Conservation (phyloP, 2,113 vertebrate species). For the Bolborhynchus lineola region DNA sequence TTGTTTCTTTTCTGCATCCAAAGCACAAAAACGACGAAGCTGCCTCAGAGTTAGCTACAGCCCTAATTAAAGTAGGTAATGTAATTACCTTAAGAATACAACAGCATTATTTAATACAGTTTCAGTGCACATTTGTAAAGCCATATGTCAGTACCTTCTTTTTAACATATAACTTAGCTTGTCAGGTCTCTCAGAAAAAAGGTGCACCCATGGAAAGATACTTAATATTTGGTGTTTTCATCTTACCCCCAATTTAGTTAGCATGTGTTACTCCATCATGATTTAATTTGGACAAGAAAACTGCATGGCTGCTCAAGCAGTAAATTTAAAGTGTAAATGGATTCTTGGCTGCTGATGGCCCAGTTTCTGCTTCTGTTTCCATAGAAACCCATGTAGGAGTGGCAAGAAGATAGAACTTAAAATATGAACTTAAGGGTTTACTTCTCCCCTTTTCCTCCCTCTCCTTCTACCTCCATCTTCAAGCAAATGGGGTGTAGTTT, state of each 20-base stretch:
- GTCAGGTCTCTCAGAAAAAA: neutral
- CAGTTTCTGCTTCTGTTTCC: slow-evolving; percentile 65
- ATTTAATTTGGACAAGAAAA: slow-evolving; percentile 59
- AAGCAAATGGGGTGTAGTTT: neutral
- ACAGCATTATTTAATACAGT: neutral
- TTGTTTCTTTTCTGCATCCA: neutral
- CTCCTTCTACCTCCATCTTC: neutral
- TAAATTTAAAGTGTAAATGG: slow-evolving; percentile 69
- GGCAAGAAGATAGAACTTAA: slow-evolving; percentile 60
- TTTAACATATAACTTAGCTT: neutral
- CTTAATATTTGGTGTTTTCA: slow-evolving; percentile 47
- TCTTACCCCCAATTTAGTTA: slow-evolving; percentile 34
- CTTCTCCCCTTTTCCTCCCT: slow-evolving; percentile 19
- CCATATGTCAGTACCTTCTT: neutral
- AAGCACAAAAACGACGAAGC: neutral
- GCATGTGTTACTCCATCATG: slow-evolving; percentile 66
- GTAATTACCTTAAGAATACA: neutral
- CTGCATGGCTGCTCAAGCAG: slow-evolving; percentile 66
- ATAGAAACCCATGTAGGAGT: slow-evolving; percentile 64
- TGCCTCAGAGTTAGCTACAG: neutral
- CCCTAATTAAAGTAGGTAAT: neutral
- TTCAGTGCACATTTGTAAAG: neutral
- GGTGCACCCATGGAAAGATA: neutral
- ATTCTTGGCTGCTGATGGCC: slow-evolving; percentile 64
- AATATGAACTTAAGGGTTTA: slow-evolving; percentile 58